Conservation (phyloP, 2,888 invertebrate genomes). For the Drosophila anomalipes region DNA sequence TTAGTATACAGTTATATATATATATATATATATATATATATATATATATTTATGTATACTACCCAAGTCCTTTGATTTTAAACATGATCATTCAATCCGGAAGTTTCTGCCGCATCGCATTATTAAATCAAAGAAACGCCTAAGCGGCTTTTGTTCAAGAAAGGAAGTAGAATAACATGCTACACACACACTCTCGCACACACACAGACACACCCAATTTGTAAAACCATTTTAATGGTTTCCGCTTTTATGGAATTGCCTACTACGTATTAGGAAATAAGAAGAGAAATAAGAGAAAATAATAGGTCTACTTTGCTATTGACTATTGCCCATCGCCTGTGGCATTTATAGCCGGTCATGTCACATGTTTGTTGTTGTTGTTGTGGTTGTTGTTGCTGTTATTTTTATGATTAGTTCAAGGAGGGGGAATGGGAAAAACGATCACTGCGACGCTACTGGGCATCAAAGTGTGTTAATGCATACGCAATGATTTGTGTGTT, state of each 20-base stretch:
- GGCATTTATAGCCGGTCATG: conserved; percentile 33
- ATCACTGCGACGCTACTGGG: conserved; percentile 16
- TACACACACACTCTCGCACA: conserved; percentile 21
- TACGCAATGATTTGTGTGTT: conserved; percentile 57
- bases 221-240: conserved; percentile 74
- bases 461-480: conserved; percentile 69
- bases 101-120: conserved; percentile 61
- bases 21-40: neutral
- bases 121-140: conserved; percentile 35
- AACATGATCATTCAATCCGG: conserved; percentile 56
- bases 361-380: conserved; percentile 34
- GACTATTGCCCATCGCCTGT: conserved; percentile 64
- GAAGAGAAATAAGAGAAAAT: conserved; percentile 65
- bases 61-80: neutral
- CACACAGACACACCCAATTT: conserved; percentile 26
- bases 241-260: conserved; percentile 72
- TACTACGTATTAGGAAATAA: conserved; percentile 35
- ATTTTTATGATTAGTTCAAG: conserved; percentile 64
- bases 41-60: neutral
- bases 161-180: conserved; percentile 72
- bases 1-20: neutral
- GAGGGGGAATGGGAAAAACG: neutral
- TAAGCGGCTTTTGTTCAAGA: conserved; percentile 75
- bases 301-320: conserved; percentile 64
- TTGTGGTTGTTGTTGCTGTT: conserved; percentile 30